Evolutionary conservation across 2,888 invertebrate species (phyloP).

Genomic region (Falcaria lacertinaria): DNA sequence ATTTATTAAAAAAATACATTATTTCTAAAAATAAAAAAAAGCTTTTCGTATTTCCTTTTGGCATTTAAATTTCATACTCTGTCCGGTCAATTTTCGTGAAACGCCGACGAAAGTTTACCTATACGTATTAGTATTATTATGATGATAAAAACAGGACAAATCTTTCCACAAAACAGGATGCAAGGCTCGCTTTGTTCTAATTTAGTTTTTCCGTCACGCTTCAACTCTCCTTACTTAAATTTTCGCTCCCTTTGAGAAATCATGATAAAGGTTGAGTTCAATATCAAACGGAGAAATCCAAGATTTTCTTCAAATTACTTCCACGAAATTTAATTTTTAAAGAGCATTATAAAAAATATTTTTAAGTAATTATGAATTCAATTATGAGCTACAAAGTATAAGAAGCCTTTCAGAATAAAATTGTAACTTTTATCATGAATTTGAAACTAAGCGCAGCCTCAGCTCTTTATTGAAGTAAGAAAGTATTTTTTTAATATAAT

Average conservation of each 20-base stretch:
- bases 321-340: not conserved
- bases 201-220: not conserved
- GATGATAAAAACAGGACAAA: not conserved
- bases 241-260: not conserved
- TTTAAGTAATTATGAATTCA: not conserved
- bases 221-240: not conserved
- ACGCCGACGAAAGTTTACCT: too few species aligned
- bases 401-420: not conserved
- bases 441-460: too few species aligned
- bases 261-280: not conserved
- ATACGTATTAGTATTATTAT: too few species aligned
- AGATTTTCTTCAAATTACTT: not conserved
- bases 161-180: not conserved
- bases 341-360: not conserved
- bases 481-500: too few species aligned
- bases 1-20: too few species aligned
- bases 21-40: too few species aligned
- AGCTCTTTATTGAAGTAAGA: too few species aligned
- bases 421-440: not conserved
- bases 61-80: too few species aligned
- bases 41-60: too few species aligned
- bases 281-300: not conserved
- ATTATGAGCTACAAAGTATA: not conserved
- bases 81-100: too few species aligned
- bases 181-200: not conserved